Conservation (phyloP, 64 coral and sea anemone genomes). For the Pocillopora verrucosa region DNA sequence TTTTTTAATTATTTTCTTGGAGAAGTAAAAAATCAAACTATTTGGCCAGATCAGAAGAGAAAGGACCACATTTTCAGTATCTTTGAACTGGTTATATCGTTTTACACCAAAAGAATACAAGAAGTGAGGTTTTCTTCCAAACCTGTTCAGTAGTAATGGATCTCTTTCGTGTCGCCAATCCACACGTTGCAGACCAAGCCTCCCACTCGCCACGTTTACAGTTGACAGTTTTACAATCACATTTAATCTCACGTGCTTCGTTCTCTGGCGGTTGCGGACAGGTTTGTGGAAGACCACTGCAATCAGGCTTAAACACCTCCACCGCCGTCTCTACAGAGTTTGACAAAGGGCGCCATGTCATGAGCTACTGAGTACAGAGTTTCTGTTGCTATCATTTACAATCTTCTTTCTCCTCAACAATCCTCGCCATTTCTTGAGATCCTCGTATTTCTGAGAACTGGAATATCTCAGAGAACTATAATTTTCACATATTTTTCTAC, state of each 20-base stretch:
- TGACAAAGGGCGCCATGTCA: not conserved
- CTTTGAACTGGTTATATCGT: too few species aligned
- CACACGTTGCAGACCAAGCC: slow-evolving; percentile 67
- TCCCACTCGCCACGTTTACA: slow-evolving; percentile 67
- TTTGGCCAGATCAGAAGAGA: too few species aligned
- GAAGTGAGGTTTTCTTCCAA: not conserved
- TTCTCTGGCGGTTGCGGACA: slow-evolving; percentile 60
- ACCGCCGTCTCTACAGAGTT: slow-evolving; percentile 12
- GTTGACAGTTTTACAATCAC: slow-evolving; percentile 61
- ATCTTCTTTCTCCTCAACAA: too few species aligned
- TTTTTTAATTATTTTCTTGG: too few species aligned
- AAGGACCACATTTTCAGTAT: too few species aligned
- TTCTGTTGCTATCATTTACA: too few species aligned
- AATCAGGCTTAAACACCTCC: slow-evolving; percentile 30
- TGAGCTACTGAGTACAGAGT: not conserved
- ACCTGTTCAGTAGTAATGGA: slow-evolving; percentile 32
- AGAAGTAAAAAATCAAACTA: too few species aligned
- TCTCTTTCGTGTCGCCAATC: slow-evolving; percentile 41
- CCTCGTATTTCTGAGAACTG: too few species aligned
- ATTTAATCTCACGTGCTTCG: slow-evolving; percentile 45
- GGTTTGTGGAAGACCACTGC: slow-evolving; percentile 53
- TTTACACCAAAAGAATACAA: too few species aligned
- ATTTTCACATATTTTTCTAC: too few species aligned
- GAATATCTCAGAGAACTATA: too few species aligned
- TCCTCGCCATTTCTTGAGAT: too few species aligned